Conservation (phyloP, 2,888 invertebrate species). For the Melanostoma scalare region DNA sequence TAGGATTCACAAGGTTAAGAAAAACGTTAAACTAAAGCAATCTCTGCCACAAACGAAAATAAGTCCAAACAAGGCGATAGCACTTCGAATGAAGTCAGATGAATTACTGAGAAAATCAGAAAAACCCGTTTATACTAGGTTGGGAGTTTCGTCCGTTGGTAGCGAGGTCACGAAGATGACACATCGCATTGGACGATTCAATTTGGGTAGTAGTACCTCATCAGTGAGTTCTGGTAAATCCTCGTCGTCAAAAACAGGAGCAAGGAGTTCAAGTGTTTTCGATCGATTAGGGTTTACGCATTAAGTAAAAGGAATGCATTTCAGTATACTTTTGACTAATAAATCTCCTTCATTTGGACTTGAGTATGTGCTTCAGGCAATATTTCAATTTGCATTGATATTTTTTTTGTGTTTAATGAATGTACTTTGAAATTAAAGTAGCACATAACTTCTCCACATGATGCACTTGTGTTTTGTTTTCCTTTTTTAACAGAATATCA, state of each 20-base stretch:
- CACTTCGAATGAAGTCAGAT: slow-evolving; percentile 80
- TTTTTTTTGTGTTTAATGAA: too few species aligned
- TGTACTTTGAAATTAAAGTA: too few species aligned
- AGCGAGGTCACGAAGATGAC: slow-evolving; percentile 72
- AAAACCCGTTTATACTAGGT: slow-evolving; percentile 79
- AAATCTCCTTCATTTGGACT: too few species aligned
- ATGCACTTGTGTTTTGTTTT: too few species aligned
- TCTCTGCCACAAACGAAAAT: slow-evolving; percentile 74
- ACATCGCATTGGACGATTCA: slow-evolving; percentile 76
- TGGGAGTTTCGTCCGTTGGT: slow-evolving; percentile 73
- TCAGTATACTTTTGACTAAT: too few species aligned
- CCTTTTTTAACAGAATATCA: too few species aligned
- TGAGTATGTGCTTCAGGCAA: too few species aligned
- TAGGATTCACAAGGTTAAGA: slow-evolving; percentile 78
- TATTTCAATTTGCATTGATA: too few species aligned
- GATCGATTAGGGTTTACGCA: slow-evolving; percentile 30
- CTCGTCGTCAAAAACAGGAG: background rate
- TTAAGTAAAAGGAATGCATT: background rate
- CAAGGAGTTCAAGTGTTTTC: slow-evolving; percentile 37
- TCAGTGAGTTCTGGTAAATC: background rate
- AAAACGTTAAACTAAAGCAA: slow-evolving; percentile 79
- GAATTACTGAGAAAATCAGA: slow-evolving; percentile 77
- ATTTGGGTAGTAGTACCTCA: slow-evolving; percentile 49
- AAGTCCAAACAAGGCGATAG: slow-evolving; percentile 77
- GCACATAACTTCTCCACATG: too few species aligned